Evolutionary conservation across 2,888 invertebrate species (phyloP).

Genomic region (Galerucella nymphaeae): DNA sequence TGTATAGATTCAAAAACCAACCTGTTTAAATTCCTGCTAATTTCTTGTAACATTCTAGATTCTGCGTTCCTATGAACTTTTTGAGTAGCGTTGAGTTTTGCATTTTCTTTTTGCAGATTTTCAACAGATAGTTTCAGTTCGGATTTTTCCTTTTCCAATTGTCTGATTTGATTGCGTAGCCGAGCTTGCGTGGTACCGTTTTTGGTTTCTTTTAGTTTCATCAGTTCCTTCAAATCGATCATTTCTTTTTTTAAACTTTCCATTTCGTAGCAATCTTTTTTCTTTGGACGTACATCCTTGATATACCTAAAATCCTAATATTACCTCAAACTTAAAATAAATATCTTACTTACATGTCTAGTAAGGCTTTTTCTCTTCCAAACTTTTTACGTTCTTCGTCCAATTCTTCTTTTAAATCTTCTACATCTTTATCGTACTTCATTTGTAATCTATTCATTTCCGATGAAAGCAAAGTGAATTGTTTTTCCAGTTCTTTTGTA

Average conservation of each 20-base stretch:
- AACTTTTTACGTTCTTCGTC: conserved; percentile 73
- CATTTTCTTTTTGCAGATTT: conserved; percentile 75
- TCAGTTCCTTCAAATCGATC: conserved; percentile 73
- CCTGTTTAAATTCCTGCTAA: conserved; percentile 71
- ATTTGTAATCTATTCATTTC: conserved; percentile 65
- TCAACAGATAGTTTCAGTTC: conserved; percentile 75
- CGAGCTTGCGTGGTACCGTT: conserved; percentile 79
- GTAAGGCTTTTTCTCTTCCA: conserved; percentile 70
- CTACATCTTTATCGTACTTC: conserved; percentile 74
- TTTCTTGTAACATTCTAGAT: conserved; percentile 79
- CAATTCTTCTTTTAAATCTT: conserved; percentile 71
- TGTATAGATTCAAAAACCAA: conserved; percentile 11
- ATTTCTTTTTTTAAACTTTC: conserved; percentile 74
- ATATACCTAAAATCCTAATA: conserved; percentile 65
- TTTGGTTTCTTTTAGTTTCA: conserved; percentile 78
- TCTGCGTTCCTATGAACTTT: conserved; percentile 71
- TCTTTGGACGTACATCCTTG: conserved; percentile 73
- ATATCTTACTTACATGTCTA: conserved; percentile 57
- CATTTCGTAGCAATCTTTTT: conserved; percentile 79
- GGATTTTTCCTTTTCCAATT: conserved; percentile 77
- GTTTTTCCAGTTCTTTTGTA: conserved; percentile 67
- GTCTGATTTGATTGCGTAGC: conserved; percentile 78
- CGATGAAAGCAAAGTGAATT: conserved; percentile 67
- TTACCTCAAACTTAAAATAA: neutral
- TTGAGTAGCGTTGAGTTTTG: conserved; percentile 71